phyloP scores from a whole-genome alignment of 2,888 invertebrate genomes.

The Anthophora plumipes region DNA sequence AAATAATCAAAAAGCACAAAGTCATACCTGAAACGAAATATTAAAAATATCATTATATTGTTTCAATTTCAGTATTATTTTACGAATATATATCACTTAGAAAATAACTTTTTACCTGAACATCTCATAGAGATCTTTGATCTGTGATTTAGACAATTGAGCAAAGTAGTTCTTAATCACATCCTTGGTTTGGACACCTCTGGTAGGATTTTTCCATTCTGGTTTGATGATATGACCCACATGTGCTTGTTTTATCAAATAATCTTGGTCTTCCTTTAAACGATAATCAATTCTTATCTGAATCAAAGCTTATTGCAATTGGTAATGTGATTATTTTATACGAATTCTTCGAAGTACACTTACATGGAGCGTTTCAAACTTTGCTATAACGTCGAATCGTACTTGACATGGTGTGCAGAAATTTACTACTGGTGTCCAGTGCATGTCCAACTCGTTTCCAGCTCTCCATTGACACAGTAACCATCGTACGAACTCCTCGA shows the following conservation, averaged over 20 bases:
- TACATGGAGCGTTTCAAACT: conserved; percentile 93
- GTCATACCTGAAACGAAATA: conserved; percentile 88
- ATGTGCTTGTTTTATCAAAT: conserved; percentile 91
- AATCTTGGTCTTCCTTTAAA: conserved; percentile 91
- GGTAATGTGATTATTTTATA: not conserved
- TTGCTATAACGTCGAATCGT: conserved; percentile 92
- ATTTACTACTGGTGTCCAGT: conserved; percentile 93
- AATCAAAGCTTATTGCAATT: not conserved
- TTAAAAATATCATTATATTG: not conserved
- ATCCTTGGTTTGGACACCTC: conserved; percentile 90
- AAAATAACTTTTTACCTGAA: conserved; percentile 87
- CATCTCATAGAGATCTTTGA: conserved; percentile 91
- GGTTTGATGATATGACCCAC: conserved; percentile 91
- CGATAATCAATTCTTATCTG: conserved; percentile 64
- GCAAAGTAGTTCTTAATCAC: conserved; percentile 91
- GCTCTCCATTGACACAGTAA: conserved; percentile 89
- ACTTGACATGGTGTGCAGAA: conserved; percentile 95
- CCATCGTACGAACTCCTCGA: conserved; percentile 93
- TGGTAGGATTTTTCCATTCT: conserved; percentile 93
- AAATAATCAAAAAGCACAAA: conserved; percentile 95
- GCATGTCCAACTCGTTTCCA: conserved; percentile 91
- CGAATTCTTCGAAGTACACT: conserved; percentile 56
- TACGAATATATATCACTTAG: not conserved
- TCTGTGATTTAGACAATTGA: conserved; percentile 90
- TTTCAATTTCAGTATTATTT: not conserved